Evolutionary conservation across 2,888 invertebrate genomes (phyloP).

Genomic region (Chloroclystis v-ata): DNA sequence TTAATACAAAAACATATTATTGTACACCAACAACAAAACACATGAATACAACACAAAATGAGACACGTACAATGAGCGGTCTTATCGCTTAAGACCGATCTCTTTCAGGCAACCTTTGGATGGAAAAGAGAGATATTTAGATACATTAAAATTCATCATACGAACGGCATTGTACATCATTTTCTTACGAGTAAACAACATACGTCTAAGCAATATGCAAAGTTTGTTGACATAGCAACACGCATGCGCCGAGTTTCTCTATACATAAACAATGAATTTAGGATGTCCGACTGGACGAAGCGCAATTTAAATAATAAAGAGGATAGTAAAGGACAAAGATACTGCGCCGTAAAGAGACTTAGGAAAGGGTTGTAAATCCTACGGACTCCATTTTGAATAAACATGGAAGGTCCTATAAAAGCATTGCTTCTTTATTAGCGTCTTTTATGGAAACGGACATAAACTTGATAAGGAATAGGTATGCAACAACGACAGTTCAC

Average conservation of each 20-base stretch:
- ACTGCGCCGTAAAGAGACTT: constrained; percentile 18
- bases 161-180: neutral
- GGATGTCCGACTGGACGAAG: constrained; percentile 34
- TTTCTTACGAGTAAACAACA: constrained; percentile 13
- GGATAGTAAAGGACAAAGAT: constrained; percentile 10
- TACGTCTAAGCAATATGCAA: constrained; percentile 18
- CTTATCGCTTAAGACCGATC: too few relatives aligned
- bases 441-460: constrained; percentile 3
- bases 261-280: constrained; percentile 69
- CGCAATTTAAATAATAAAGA: constrained; percentile 25
- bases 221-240: constrained; percentile 67
- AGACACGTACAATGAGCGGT: too few relatives aligned
- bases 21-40: too few relatives aligned
- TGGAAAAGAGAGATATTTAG: too few relatives aligned
- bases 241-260: constrained; percentile 62
- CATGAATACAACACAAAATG: too few relatives aligned
- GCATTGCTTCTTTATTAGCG: too few relatives aligned
- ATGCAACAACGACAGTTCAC: constrained; percentile 13
- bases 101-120: too few relatives aligned
- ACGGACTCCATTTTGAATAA: constrained; percentile 1
- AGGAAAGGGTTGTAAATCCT: constrained; percentile 13
- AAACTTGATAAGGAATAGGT: constrained; percentile 4
- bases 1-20: too few relatives aligned
- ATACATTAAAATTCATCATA: constrained; percentile 38
- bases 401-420: constrained; percentile 1